Percentiles rank a stretch among this genome's conserved stretches.
These are phyloP conservation scores for Cancer borealis DNA, from an alignment of 2,888 invertebrate species.

Conservation along the genomic window DNA sequence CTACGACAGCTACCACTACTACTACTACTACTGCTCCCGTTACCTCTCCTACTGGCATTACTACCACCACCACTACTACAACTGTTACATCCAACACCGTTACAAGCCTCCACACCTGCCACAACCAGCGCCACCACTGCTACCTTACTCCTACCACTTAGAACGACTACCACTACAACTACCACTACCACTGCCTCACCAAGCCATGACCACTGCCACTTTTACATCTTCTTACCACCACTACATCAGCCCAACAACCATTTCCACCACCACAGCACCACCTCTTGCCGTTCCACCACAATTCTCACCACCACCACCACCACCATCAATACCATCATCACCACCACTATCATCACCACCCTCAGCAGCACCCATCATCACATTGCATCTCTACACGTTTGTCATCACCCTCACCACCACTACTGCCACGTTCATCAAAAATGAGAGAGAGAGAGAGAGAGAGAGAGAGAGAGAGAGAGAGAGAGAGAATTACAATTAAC, in stretches of 20 bases:
- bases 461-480: no score
- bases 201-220: no score
- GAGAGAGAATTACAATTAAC: neutral
- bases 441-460: no score
- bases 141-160: neutral
- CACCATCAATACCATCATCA: neutral
- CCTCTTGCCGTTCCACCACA: neutral
- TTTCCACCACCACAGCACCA: no score
- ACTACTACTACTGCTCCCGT: slow-evolving; percentile 5
- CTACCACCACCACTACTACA: neutral
- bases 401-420: neutral
- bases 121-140: neutral
- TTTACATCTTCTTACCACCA: neutral
- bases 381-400: neutral
- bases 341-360: neutral
- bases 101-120: neutral
- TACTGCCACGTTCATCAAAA: neutral
- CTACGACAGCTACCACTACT: neutral
- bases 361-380: no score
- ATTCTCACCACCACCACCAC: neutral
- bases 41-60: neutral
- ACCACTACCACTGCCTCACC: neutral
- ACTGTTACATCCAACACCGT: neutral
- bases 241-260: neutral
- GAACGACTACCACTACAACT: neutral